Conservation (phyloP, 2,888 invertebrate species). For the Agrochola litura region DNA sequence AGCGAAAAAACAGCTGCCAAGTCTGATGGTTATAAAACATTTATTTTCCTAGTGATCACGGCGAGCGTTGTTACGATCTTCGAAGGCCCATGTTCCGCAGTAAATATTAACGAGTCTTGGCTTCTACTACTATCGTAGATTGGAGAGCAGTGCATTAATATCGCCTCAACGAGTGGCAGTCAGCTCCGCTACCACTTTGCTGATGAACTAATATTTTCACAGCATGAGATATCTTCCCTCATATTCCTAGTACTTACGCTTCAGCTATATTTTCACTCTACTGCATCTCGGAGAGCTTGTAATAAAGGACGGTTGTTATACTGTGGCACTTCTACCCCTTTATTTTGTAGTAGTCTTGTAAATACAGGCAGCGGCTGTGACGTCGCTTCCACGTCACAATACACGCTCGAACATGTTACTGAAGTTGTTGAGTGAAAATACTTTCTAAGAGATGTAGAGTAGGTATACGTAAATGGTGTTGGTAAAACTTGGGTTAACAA, state of each 20-base stretch:
- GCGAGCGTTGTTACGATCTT: constrained; percentile 12
- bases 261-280: background rate
- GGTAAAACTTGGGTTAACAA: constrained; percentile 5
- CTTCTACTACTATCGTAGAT: constrained; percentile 33
- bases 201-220: constrained; percentile 34
- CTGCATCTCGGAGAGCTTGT: background rate
- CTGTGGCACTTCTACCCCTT: constrained; percentile 11
- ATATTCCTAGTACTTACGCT: background rate
- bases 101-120: constrained; percentile 45
- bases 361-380: constrained; percentile 49
- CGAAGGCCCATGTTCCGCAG: constrained; percentile 27
- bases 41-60: constrained; percentile 11
- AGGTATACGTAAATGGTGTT: constrained; percentile 13
- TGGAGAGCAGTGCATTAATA: background rate
- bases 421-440: constrained; percentile 46
- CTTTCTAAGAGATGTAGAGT: constrained; percentile 36
- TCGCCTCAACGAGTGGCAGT: background rate
- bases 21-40: constrained; percentile 6
- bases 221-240: background rate
- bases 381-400: constrained; percentile 48
- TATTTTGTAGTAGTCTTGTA: background rate
- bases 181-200: constrained; percentile 8
- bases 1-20: constrained; percentile 1
- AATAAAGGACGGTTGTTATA: background rate
- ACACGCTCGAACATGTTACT: constrained; percentile 36